Evolutionary conservation across 2,888 invertebrate species (phyloP).

Genomic region (Chrysolina haemoptera): DNA sequence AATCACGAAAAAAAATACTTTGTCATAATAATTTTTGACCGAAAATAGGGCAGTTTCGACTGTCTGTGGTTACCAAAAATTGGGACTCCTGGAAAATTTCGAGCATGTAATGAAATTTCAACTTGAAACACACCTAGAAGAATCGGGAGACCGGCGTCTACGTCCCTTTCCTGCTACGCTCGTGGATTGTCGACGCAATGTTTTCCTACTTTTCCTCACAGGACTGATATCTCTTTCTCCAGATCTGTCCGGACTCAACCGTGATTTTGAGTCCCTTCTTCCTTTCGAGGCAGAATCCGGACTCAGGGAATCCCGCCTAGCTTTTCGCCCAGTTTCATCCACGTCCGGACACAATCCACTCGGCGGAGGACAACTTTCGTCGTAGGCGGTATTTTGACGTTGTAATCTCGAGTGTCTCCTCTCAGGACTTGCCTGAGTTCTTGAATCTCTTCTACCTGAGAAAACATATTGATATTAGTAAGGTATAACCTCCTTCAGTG

Average conservation of each 20-base stretch:
- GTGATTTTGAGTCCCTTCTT: slow-evolving; percentile 79
- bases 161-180: slow-evolving; percentile 75
- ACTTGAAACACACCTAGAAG: slow-evolving; percentile 67
- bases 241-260: slow-evolving; percentile 83
- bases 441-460: slow-evolving; percentile 75
- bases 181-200: slow-evolving; percentile 84
- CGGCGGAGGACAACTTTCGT: slow-evolving; percentile 85
- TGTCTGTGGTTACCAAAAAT: too few relatives aligned
- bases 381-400: slow-evolving; percentile 91
- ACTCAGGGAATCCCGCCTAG: slow-evolving; percentile 88
- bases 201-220: slow-evolving; percentile 78
- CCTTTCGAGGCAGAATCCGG: slow-evolving; percentile 89
- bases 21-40: too few relatives aligned
- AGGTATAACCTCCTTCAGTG: too few relatives aligned
- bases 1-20: too few relatives aligned
- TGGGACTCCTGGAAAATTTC: too few relatives aligned
- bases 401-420: slow-evolving; percentile 75
- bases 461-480: not conserved
- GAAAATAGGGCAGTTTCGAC: too few relatives aligned
- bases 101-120: too few relatives aligned
- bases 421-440: slow-evolving; percentile 78
- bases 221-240: slow-evolving; percentile 88
- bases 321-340: slow-evolving; percentile 78
- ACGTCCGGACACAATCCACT: slow-evolving; percentile 83
- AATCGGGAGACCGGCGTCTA: slow-evolving; percentile 76